Conservation (phyloP, 2,797 vertebrate species). For the Chelon auratus region DNA sequence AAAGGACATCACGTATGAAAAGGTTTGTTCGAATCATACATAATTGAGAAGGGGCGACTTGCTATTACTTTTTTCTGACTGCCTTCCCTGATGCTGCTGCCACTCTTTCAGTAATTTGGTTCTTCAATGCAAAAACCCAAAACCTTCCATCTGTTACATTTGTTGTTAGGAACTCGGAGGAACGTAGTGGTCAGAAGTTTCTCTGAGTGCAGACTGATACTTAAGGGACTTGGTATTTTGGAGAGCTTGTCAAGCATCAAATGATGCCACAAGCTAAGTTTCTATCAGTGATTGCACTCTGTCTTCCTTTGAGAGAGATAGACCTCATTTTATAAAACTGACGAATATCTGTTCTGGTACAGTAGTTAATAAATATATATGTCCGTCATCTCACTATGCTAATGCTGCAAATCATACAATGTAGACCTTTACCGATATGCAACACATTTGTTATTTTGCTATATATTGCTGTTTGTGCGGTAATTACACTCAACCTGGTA, state of each 20-base stretch:
- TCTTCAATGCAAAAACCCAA: conserved; percentile 17
- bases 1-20: conserved; percentile 39
- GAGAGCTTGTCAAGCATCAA: conserved; percentile 60
- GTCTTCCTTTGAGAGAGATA: conserved; percentile 50
- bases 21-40: conserved; percentile 27
- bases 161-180: conserved; percentile 25
- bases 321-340: background rate
- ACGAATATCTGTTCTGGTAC: background rate
- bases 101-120: conserved; percentile 30
- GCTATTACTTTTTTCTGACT: conserved; percentile 18
- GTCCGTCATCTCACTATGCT: background rate
- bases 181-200: conserved; percentile 34
- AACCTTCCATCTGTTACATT: conserved; percentile 25
- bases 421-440: too few species aligned
- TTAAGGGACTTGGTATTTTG: conserved; percentile 56
- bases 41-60: conserved; percentile 2
- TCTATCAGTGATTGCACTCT: conserved; percentile 57
- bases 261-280: conserved; percentile 44
- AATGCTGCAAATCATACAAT: too few species aligned
- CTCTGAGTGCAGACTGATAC: conserved; percentile 28
- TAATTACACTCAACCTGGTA: too few species aligned
- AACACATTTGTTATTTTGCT: too few species aligned
- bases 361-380: background rate
- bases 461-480: too few species aligned
- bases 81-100: conserved; percentile 18